Conservation (phyloP, 2,797 vertebrate species). For the Cichlasoma orientale region DNA sequence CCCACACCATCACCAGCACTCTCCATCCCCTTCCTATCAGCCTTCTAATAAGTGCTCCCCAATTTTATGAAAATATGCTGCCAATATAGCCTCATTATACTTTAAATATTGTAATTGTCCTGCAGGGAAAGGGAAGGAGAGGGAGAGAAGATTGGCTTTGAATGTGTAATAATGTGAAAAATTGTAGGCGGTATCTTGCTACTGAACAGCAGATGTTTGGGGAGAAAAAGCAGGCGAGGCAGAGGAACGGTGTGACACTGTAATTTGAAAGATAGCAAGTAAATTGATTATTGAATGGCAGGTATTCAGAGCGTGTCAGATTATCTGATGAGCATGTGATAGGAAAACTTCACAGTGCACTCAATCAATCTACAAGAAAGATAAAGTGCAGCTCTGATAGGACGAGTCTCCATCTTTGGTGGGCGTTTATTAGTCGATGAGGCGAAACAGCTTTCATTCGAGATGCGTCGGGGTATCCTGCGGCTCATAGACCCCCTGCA, state of each 20-base stretch:
- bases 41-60: slow-evolving; percentile 20
- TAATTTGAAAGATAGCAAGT: slow-evolving; percentile 39
- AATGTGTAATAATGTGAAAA: slow-evolving; percentile 32
- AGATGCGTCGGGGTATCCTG: not conserved
- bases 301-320: slow-evolving; percentile 55
- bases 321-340: slow-evolving; percentile 49
- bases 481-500: not conserved
- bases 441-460: not conserved
- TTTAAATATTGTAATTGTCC: slow-evolving; percentile 38
- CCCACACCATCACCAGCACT: not conserved
- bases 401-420: slow-evolving; percentile 6
- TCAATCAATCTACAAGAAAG: slow-evolving; percentile 48
- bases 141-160: not conserved
- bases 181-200: not conserved
- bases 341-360: slow-evolving; percentile 39
- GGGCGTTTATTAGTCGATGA: slow-evolving; percentile 4
- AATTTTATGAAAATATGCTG: slow-evolving; percentile 1
- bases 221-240: slow-evolving; percentile 4
- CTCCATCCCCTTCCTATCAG: not conserved
- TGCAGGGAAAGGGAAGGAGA: not conserved
- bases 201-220: slow-evolving; percentile 28
- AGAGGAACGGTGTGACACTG: slow-evolving; percentile 1
- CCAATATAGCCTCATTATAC: slow-evolving; percentile 13
- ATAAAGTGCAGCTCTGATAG: slow-evolving; percentile 21
- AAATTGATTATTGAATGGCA: slow-evolving; percentile 63